Evolutionary conservation across 2,797 vertebrate species (phyloP), one percentile per base, ranked within the genome.

Genomic region (Neoniphon sammara): DNA sequence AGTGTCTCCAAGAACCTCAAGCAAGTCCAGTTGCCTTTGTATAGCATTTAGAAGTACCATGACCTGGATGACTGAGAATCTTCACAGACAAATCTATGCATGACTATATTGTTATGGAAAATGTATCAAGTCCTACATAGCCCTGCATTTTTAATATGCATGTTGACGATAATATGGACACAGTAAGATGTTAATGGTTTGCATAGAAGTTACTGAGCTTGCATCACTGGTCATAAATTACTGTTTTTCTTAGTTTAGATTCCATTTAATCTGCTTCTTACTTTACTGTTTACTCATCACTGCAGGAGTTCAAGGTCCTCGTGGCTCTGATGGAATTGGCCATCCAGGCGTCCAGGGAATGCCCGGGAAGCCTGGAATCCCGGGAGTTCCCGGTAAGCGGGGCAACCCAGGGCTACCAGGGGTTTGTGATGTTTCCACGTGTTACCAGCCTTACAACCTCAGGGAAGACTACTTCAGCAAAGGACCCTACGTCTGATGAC

Each of bases 391-490:
- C 2, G 95, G 95, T 17, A 95, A 95, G 81, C 88, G 86, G 9
- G 95, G 95, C 1, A 75, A 70, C 20, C 80, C 90, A 0, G 95
- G 95, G 7, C 56, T 80, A 30, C 83, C 93, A 7, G 95, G 95
- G n/a, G 73, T 94, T 70, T 96, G 95, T 60, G 94, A 95, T 58
- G 62, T 92, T 46, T 94, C 95, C 44, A 87, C 91, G 78, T 96
- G 95, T 81, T 95, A 95, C 82, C 93, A 93, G 77, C 90, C 81
- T 57, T 95, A 94, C 80, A 89, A 91, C 75, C 85, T 88, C 81
- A 93, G 94, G 82, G 91, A 94, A 42, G 91, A 94, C 47, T 92
- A 88, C 55, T 95, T 94, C 87, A 96, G 91, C 84, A 96, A 96
- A 92, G 95, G 94, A 63, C 94, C 94, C 15, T 92, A 94, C 60